A percentile compares a stretch with the other conserved stretches of the same genome.
phyloP scores from a whole-genome alignment of 1,140 invertebrate species.

The Apis cerana region DNA sequence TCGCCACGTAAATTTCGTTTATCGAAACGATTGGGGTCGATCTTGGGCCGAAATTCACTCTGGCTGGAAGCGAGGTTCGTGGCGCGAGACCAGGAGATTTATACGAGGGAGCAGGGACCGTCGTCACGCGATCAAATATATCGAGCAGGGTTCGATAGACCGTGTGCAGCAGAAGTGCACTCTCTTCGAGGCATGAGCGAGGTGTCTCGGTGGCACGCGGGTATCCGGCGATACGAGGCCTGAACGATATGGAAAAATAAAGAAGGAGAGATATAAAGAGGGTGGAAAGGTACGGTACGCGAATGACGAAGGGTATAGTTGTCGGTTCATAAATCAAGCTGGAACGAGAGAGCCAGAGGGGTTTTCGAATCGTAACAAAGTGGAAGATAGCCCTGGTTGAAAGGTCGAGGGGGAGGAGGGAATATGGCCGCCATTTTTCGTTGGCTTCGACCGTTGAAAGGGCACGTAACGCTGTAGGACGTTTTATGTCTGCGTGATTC shows the following conservation, averaged over 20 bases:
- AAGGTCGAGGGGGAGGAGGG: slow-evolving; percentile 48
- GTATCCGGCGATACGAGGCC: neutral
- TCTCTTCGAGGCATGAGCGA: slow-evolving; percentile 28
- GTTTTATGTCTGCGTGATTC: slow-evolving; percentile 64
- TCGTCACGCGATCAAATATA: slow-evolving; percentile 53
- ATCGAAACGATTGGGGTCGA: slow-evolving; percentile 35
- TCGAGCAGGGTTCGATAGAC: neutral
- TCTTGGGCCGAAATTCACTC: too few relatives aligned
- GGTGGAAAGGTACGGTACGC: neutral
- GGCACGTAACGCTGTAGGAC: slow-evolving; percentile 62
- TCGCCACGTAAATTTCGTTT: slow-evolving; percentile 42
- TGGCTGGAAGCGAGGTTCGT: too few relatives aligned
- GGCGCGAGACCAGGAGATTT: slow-evolving; percentile 40
- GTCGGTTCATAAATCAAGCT: slow-evolving; percentile 59
- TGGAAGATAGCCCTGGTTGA: slow-evolving; percentile 61
- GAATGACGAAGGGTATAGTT: neutral
- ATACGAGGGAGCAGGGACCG: slow-evolving; percentile 26
- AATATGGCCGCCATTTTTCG: slow-evolving; percentile 65
- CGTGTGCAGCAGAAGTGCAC: too few relatives aligned
- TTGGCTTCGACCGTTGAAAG: slow-evolving; percentile 62
- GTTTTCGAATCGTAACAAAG: slow-evolving; percentile 67
- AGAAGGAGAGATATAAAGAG: neutral
- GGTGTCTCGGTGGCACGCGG: slow-evolving; percentile 29
- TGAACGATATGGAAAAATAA: slow-evolving; percentile 27
- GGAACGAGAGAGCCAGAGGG: slow-evolving; percentile 48